Percentiles rank a stretch among this genome's conserved stretches.
Evolutionary conservation across 1,140 invertebrate genomes (phyloP).

Genomic region (Camponotus vicinus): DNA sequence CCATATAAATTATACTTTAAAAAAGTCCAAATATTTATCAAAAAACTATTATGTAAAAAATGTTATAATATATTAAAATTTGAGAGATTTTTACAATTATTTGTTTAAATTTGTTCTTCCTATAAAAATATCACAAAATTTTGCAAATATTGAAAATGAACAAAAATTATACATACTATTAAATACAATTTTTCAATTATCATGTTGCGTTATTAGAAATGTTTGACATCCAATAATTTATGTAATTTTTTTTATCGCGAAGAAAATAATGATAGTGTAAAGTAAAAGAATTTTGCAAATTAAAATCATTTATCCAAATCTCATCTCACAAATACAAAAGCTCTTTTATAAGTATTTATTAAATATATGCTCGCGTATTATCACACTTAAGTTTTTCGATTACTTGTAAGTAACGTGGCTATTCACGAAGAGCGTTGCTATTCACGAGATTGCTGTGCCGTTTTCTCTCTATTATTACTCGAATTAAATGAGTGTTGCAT

Average conservation of each 20-base stretch:
- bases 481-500: slow-evolving; percentile 39
- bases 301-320: background rate
- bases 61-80: background rate
- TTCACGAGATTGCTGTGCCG: background rate
- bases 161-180: background rate
- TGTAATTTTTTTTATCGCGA: background rate
- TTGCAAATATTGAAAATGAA: background rate
- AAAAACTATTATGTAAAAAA: background rate
- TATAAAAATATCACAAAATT: background rate
- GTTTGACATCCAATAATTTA: background rate
- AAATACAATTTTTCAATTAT: background rate
- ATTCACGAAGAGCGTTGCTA: slow-evolving; percentile 2
- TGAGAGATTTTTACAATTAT: background rate
- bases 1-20: background rate
- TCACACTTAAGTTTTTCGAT: slow-evolving; percentile 30
- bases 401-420: slow-evolving; percentile 7
- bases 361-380: background rate
- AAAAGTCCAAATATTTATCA: background rate
- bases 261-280: background rate
- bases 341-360: background rate
- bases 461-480: slow-evolving; percentile 42
- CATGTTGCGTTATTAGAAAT: background rate
- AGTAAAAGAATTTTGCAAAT: background rate
- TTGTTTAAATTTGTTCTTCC: background rate
- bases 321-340: background rate